These are phyloP conservation scores for Corythoichthys intestinalis DNA, from an alignment of 2,113 vertebrate species.

Conservation along the genomic window DNA sequence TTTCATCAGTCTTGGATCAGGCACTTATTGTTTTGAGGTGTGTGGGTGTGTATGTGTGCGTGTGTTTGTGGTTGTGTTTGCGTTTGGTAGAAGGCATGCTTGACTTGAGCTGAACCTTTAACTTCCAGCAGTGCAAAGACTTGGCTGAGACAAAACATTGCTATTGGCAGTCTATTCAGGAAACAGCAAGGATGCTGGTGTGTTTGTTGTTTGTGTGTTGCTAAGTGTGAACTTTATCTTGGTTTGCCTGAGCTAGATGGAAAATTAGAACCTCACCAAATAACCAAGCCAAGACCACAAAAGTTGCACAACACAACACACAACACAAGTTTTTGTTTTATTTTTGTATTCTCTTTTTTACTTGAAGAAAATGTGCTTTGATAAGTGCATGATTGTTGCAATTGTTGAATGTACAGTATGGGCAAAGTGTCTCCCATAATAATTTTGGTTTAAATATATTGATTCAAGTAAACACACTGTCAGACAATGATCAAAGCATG, in stretches of 20 bases:
- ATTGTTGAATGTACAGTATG: neutral
- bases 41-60: neutral
- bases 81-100: constrained; percentile 29
- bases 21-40: neutral
- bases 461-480: too few species aligned
- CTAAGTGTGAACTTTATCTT: constrained; percentile 23
- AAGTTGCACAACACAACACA: neutral
- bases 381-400: neutral
- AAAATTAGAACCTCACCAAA: constrained; percentile 11
- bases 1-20: neutral
- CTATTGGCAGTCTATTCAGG: constrained; percentile 56
- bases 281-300: constrained; percentile 9
- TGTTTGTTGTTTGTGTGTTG: constrained; percentile 22
- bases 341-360: neutral
- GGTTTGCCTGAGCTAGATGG: constrained; percentile 21
- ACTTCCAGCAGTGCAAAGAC: constrained; percentile 37
- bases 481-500: too few species aligned
- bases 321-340: neutral
- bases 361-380: neutral
- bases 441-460: too few species aligned
- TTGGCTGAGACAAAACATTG: constrained; percentile 47
- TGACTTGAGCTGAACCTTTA: constrained; percentile 42
- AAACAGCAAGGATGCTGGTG: constrained; percentile 31
- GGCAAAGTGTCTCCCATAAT: too few species aligned
- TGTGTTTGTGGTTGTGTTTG: constrained; percentile 3